Percentiles rank a stretch among this genome's conserved stretches.
These are phyloP conservation scores for Morpho achilles DNA, from an alignment of 2,888 invertebrate species.

Conservation along the genomic window DNA sequence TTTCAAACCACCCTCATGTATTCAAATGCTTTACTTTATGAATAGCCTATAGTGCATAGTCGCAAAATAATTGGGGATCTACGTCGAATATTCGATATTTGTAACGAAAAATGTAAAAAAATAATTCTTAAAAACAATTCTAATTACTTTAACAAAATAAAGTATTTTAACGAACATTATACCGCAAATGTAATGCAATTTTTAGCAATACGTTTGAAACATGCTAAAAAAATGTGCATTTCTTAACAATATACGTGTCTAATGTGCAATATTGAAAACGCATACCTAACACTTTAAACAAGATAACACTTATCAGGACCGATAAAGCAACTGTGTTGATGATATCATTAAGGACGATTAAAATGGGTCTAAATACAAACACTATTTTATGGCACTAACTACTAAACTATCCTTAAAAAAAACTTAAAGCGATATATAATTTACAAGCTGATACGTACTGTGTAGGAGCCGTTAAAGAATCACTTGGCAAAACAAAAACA, in stretches of 20 bases:
- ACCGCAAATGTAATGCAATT: too few species aligned
- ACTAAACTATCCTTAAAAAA: slow-evolving; percentile 31
- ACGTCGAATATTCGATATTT: not conserved
- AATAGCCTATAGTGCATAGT: slow-evolving; percentile 55
- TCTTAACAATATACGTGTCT: slow-evolving; percentile 27
- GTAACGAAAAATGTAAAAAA: not conserved
- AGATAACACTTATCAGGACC: slow-evolving; percentile 64
- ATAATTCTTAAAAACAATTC: too few species aligned
- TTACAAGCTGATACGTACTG: slow-evolving; percentile 53
- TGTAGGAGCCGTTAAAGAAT: slow-evolving; percentile 52
- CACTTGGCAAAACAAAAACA: slow-evolving; percentile 64
- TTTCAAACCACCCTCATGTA: slow-evolving; percentile 72
- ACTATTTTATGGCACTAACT: slow-evolving; percentile 30
- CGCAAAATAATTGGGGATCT: slow-evolving; percentile 17
- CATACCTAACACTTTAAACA: slow-evolving; percentile 43
- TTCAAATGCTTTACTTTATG: slow-evolving; percentile 74
- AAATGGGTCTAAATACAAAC: slow-evolving; percentile 7
- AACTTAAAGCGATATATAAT: slow-evolving; percentile 30
- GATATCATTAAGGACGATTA: slow-evolving; percentile 47
- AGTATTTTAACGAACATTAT: too few species aligned
- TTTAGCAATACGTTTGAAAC: too few species aligned
- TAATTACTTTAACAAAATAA: not conserved
- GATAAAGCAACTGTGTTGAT: slow-evolving; percentile 72
- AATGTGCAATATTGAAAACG: slow-evolving; percentile 50
- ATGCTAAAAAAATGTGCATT: not conserved